Percentiles rank a stretch among this genome's conserved stretches.
Evolutionary conservation across 2,797 vertebrate genomes (phyloP).

Genomic region (Karalla daura): DNA sequence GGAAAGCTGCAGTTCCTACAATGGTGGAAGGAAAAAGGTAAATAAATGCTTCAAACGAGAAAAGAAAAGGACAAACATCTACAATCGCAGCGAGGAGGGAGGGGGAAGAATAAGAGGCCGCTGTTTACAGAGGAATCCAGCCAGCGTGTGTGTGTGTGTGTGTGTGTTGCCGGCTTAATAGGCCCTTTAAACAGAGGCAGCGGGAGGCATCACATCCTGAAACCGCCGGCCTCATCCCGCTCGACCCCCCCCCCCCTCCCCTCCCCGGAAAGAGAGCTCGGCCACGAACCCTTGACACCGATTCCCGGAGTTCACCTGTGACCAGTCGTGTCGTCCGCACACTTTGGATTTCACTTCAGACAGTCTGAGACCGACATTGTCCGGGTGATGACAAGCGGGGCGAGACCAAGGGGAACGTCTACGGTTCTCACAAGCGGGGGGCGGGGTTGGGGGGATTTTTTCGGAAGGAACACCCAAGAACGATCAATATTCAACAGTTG

Average conservation of each 20-base stretch:
- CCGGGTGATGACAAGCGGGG: no score
- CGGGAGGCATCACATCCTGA: slow-evolving; percentile 25
- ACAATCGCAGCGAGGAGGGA: slow-evolving; percentile 34
- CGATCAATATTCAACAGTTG: not conserved
- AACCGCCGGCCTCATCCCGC: slow-evolving; percentile 23
- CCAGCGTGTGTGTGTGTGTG: not conserved
- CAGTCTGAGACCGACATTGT: no score
- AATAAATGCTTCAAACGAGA: slow-evolving; percentile 25
- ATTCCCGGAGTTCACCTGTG: slow-evolving; percentile 17
- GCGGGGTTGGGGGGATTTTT: no score
- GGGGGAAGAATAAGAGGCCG: slow-evolving; percentile 33
- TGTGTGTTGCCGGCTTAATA: slow-evolving; percentile 6
- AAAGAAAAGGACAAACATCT: slow-evolving; percentile 58
- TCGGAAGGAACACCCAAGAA: no score
- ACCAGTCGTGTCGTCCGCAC: not conserved
- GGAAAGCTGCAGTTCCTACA: slow-evolving; percentile 6
- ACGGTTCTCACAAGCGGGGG: no score
- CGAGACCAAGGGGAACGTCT: no score
- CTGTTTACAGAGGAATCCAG: slow-evolving; percentile 31
- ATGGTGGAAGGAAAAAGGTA: slow-evolving; percentile 4
- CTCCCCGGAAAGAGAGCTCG: slow-evolving; percentile 20
- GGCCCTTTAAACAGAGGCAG: slow-evolving; percentile 15
- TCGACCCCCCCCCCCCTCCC: no score
- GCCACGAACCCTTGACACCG: slow-evolving; percentile 34
- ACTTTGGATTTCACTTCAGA: no score